Evolutionary conservation across 1,140 invertebrate genomes (phyloP), one percentile per base, ranked within the genome.

Genomic region (Thalassaphorura encarpata): DNA sequence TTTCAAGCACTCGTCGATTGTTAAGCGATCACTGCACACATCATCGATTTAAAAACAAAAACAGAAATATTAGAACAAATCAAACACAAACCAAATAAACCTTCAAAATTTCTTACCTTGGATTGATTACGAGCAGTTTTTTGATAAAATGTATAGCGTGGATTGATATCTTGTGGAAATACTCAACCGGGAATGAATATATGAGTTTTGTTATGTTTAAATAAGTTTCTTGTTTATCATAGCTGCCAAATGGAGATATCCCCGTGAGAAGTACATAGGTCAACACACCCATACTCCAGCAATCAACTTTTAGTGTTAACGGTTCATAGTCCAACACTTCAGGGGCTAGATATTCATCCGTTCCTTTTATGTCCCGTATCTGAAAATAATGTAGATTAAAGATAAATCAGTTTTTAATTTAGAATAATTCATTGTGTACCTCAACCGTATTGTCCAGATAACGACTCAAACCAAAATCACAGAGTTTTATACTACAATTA

Each of bases 221-320:
- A 85, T 94, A 0, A 97, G 90, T 94, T 69, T 96, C 91, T 36
- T 84, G 78, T 54, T 87, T 82, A 61, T 82, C 83, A 29, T 78
- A 76, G 8, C 90, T 92, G 47, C 79, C 76, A 81, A 97, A 99
- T 26, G 96, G 92, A 41, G 93, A 89, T 11, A 82, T 82, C 16
- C 96, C 96, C 16, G 91, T 95, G 36, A 99, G 72, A 70, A 99
- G 76, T 18, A 96, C 78, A 73, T 98, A 99, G 1, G 87, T 80
- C 1, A 99, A 73, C 4, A 93, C 89, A 24, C 91, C 96, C 26
- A 97, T 77, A 50, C 87, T 86, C 96, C 96, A 99, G 62, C 98
- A 84, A 72, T 99, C 96, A 28, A 88, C 89, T 5, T 53, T 43
- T 29, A 63, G 47, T 31, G 51, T 59, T 18, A 63, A 40, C 26